Evolutionary conservation across 2,113 vertebrate species (phyloP), one percentile per base, ranked within the genome.

Genomic region (Pelvicachromis taeniatus): DNA sequence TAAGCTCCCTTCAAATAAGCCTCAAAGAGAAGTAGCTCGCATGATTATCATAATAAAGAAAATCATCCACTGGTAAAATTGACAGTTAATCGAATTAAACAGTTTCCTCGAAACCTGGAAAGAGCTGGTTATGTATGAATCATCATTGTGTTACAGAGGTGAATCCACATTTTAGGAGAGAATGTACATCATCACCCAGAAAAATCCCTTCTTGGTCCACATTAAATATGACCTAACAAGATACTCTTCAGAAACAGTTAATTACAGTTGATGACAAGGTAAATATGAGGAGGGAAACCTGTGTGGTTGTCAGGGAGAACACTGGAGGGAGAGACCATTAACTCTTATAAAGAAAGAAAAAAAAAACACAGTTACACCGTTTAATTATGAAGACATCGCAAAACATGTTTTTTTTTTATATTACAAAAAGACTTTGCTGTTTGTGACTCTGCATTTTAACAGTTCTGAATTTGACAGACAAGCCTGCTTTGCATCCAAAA

Each of bases 1-100:
- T 80, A 70, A 88, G 85, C 78, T 81, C 63, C 77, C 33, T 77
- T 93, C 55, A 87, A 89, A 81, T 90, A 81, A 81, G 26, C 50
- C 82, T 89, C 80, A 61, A 89, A 78, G 35, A 26, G 33, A 88
- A 84, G 79, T 52, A 65, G 83, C 55, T 86, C 81, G 82, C 84
- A 92, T 38, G 59, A 85, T 84, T 91, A 77, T 75, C 84, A 88
- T 90, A 55, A 85, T 81, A 86, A 81, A 87, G 70, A 81, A 83
- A 87, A 81, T 56, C 42, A 81, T 38, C 84, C 68, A 86, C 45
- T 75, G 50, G 54, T 83, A 80, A 86, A 82, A 83, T 26, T 86
- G 83, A 88, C 77, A 87, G 89, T 21, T 85, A 77, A 86, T 87
- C 26, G 65, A 83, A 59, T 89, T 42, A 83, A 50, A 81, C 29